phyloP scores from a whole-genome alignment of 2,797 vertebrate species.

The Atherinosoma microstoma region DNA sequence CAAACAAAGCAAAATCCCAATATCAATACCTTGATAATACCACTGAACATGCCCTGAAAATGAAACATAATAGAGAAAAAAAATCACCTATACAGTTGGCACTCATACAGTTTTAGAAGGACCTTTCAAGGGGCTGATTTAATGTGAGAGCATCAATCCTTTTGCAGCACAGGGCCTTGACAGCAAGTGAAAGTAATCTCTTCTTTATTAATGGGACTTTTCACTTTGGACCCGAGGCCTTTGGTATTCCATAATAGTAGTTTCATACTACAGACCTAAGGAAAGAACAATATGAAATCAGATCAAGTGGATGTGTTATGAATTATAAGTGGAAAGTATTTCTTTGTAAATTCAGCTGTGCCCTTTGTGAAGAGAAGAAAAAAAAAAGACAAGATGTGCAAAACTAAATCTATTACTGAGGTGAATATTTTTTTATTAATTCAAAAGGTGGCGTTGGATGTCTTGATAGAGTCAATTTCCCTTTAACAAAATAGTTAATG shows the following conservation, averaged over 20 bases:
- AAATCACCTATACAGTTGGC: slow-evolving; percentile 65
- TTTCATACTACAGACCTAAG: slow-evolving; percentile 63
- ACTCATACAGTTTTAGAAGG: slow-evolving; percentile 68
- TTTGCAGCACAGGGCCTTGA: slow-evolving; percentile 71
- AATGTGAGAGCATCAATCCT: slow-evolving; percentile 80
- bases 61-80: slow-evolving; percentile 64
- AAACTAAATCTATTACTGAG: slow-evolving; percentile 28
- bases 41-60: slow-evolving; percentile 59
- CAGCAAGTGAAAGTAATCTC: slow-evolving; percentile 81
- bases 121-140: slow-evolving; percentile 78
- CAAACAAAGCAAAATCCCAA: slow-evolving; percentile 58
- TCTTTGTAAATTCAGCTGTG: slow-evolving; percentile 45
- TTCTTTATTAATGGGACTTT: slow-evolving; percentile 83
- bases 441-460: neutral
- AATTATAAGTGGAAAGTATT: slow-evolving; percentile 66
- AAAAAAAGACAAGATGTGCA: slow-evolving; percentile 19
- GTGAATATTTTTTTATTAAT: slow-evolving; percentile 7
- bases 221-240: slow-evolving; percentile 75
- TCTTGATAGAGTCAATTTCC: neutral
- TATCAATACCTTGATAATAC: slow-evolving; percentile 58
- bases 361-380: slow-evolving; percentile 21
- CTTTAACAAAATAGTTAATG: neutral
- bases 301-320: slow-evolving; percentile 67
- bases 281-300: slow-evolving; percentile 80
- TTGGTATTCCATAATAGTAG: slow-evolving; percentile 77